Evolutionary conservation across 2,113 vertebrate species (phyloP), one percentile per base, ranked within the genome.

Genomic region (Daboia siamensis): DNA sequence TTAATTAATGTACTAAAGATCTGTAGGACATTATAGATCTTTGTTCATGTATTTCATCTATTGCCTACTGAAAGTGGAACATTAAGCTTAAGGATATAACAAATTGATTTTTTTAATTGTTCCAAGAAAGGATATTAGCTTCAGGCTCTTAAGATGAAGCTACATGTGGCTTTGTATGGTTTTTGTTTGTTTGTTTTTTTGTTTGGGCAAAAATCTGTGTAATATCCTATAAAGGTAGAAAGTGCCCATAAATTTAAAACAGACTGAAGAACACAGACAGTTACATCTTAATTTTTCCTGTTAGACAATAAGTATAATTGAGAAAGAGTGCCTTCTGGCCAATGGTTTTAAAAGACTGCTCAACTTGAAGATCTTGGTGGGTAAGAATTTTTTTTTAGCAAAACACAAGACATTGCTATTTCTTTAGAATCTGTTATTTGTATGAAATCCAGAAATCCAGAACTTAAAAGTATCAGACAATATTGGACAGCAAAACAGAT

Each of bases 31-130:
- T 88, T 92, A 54, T 12, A 93, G 0, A 0, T 91, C 23, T 61
- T 86, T 93, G 59, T 56, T 93, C 51, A 94, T 94, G 90, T 88
- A 95, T 69, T 20, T 10, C 44, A 93, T 94, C 91, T 92, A 95
- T 86, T 94, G 93, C 88, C 90, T 94, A 95, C 6, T 39, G 87
- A 88, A 94, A 90, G 21, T 61, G 44, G 93, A 93, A 96, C 89
- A 91, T 95, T 93, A 93, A 95, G n/a, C 93, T 93, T 88, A 85
- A 88, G 46, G 92, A 95, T 93, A 93, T 2, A 90, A 46, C 86
- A 96, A 86, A 94, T 95, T 88, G 92, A 93, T 61, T 10, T 93
- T 90, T 95, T 69, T 94, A 95, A 95, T 94, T 94, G 90, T 91
- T 94, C 89, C 93, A 88, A 86, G 48, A 24, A 87, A 39, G 52